Evolutionary conservation across 2,113 vertebrate species (phyloP).

Genomic region (Shinisaurus crocodilurus): DNA sequence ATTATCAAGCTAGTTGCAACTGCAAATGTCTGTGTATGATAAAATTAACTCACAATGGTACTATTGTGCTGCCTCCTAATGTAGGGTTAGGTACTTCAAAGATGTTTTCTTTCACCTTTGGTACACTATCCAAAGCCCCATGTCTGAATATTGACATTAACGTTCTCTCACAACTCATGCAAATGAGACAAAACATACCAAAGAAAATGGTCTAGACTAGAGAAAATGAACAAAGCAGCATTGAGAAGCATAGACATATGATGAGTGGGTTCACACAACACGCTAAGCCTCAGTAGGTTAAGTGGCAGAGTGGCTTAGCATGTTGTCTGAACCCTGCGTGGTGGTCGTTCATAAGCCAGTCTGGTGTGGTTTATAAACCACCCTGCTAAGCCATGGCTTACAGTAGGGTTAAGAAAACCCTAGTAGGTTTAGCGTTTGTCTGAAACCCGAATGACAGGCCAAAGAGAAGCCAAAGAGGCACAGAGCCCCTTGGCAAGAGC

Average conservation of each 20-base stretch:
- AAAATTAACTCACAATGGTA: neutral
- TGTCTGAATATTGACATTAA: neutral
- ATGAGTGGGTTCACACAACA: too few relatives aligned
- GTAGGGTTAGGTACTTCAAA: neutral
- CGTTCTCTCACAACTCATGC: neutral
- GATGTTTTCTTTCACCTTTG: slow-evolving; percentile 15
- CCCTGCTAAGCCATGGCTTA: too few relatives aligned
- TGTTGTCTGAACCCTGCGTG: too few relatives aligned
- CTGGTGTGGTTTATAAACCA: too few relatives aligned
- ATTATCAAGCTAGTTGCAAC: slow-evolving; percentile 39
- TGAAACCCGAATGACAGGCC: too few relatives aligned
- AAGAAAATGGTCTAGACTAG: neutral
- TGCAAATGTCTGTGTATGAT: slow-evolving; percentile 1
- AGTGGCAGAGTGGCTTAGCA: too few relatives aligned
- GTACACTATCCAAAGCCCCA: neutral
- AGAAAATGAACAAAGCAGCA: neutral
- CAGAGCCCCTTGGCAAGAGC: too few relatives aligned
- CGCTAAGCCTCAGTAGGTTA: too few relatives aligned
- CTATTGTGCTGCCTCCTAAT: neutral
- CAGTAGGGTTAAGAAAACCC: too few relatives aligned
- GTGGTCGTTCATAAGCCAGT: too few relatives aligned
- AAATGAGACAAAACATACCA: slow-evolving; percentile 1
- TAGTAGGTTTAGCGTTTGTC: too few relatives aligned
- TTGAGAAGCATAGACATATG: neutral
- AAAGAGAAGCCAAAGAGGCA: too few relatives aligned